phyloP scores from a whole-genome alignment of 2,113 vertebrate species.

The Salvator merianae region DNA sequence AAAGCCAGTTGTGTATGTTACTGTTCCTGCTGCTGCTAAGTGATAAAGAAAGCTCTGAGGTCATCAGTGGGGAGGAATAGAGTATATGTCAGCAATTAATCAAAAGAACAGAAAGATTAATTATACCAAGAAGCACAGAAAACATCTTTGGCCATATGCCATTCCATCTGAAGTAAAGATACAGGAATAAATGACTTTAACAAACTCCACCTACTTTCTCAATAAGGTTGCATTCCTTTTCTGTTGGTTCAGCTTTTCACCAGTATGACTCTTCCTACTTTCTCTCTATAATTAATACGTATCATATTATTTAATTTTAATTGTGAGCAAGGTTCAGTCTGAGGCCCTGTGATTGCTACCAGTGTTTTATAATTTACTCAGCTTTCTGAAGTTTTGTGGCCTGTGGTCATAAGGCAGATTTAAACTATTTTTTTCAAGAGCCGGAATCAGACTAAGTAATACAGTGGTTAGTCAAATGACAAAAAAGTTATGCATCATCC shows the following conservation, averaged over 20 bases:
- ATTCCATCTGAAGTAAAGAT: slow-evolving; percentile 29
- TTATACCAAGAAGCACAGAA: background rate
- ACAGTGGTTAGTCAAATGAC: background rate
- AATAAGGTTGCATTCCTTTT: background rate
- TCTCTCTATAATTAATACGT: background rate
- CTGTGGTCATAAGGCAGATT: background rate
- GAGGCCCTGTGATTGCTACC: background rate
- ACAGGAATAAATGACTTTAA: slow-evolving; percentile 20
- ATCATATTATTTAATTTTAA: background rate
- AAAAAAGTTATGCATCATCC: background rate
- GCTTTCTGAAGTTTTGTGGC: background rate
- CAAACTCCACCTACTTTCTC: slow-evolving; percentile 18
- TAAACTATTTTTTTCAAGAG: background rate
- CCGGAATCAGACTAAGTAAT: background rate
- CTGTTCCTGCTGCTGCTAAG: background rate
- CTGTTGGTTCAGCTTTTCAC: slow-evolving; percentile 17
- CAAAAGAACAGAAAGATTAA: slow-evolving; percentile 53
- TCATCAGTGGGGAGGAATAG: slow-evolving; percentile 30
- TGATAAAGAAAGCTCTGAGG: slow-evolving; percentile 16
- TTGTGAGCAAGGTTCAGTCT: too few species aligned
- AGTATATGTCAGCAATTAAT: slow-evolving; percentile 51
- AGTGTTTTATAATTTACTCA: background rate
- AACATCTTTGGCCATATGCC: slow-evolving; percentile 33
- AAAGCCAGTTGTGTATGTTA: background rate
- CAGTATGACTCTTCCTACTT: background rate